Evolutionary conservation across 2,113 vertebrate genomes (phyloP).

Genomic region (Oryzias javanicus): DNA sequence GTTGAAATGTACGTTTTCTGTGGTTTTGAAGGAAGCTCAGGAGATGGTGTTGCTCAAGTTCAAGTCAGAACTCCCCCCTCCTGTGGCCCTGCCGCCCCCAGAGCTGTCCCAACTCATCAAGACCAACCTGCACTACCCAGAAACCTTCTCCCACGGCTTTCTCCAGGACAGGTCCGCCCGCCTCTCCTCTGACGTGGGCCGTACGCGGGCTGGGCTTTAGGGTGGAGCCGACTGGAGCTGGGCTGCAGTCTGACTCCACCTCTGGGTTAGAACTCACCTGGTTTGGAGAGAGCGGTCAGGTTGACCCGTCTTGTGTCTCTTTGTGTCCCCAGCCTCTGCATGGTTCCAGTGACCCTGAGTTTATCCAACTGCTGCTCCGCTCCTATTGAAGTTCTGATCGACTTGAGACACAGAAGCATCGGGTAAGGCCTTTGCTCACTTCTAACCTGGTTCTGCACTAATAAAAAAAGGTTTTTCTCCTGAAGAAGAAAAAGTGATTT

Average conservation of each 20-base stretch:
- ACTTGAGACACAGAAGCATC: slow-evolving; percentile 87
- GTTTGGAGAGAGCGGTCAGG: not conserved
- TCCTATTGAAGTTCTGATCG: slow-evolving; percentile 90
- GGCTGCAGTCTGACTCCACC: no score
- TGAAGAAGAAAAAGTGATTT: no score
- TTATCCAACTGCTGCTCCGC: slow-evolving; percentile 92
- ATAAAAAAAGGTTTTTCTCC: no score
- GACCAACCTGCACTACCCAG: slow-evolving; percentile 91
- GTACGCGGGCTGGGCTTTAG: not conserved
- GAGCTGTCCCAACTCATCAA: slow-evolving; percentile 93
- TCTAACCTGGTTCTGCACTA: no score
- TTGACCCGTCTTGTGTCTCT: not conserved
- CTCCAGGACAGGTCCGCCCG: slow-evolving; percentile 82
- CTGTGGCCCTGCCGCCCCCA: slow-evolving; percentile 80
- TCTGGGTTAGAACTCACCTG: not conserved
- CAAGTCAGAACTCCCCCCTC: slow-evolving; percentile 82
- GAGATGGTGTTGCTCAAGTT: slow-evolving; percentile 92
- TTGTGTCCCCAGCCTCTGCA: slow-evolving; percentile 82
- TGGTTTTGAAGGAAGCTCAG: slow-evolving; percentile 81
- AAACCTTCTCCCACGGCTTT: slow-evolving; percentile 89
- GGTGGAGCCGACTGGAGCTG: no score
- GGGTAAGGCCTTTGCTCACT: slow-evolving; percentile 73
- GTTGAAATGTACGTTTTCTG: no score
- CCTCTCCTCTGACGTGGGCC: not conserved
- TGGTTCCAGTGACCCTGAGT: slow-evolving; percentile 90